Evolutionary conservation across 2,113 vertebrate genomes (phyloP).

Genomic region (Pomatostomus ruficeps): DNA sequence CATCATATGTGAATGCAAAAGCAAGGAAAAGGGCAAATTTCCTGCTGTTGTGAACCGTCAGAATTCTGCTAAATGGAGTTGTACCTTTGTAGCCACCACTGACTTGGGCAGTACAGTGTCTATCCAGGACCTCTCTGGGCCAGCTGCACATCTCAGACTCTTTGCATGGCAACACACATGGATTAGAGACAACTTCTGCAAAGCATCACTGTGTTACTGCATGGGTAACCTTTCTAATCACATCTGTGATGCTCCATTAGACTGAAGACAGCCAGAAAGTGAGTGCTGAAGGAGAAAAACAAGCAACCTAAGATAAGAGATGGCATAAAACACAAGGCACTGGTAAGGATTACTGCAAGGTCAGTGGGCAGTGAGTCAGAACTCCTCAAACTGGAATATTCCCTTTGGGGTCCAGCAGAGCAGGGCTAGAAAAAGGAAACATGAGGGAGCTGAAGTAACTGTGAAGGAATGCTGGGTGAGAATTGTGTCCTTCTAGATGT

Average conservation of each 20-base stretch:
- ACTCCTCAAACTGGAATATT: neutral
- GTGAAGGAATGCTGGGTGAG: neutral
- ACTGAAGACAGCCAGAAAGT: neutral
- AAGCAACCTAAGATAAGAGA: neutral
- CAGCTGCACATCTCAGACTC: neutral
- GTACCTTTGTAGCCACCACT: neutral
- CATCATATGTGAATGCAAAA: neutral
- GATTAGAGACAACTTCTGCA: neutral
- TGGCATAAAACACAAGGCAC: neutral
- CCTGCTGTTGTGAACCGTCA: neutral
- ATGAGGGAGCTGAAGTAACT: neutral
- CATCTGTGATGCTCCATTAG: neutral
- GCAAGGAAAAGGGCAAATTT: neutral
- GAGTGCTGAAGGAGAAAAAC: neutral
- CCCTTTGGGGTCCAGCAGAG: neutral
- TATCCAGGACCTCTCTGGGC: neutral
- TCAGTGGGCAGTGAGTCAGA: neutral
- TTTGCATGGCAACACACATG: neutral
- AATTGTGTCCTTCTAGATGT: neutral
- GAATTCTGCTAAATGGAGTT: neutral
- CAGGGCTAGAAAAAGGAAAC: neutral
- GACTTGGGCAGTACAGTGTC: neutral
- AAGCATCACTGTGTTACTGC: neutral
- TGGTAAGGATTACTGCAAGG: neutral
- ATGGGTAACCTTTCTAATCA: neutral